Evolutionary conservation across 2,888 invertebrate species (phyloP), one percentile per base, ranked within the genome.

Genomic region (Amiota communis): DNA sequence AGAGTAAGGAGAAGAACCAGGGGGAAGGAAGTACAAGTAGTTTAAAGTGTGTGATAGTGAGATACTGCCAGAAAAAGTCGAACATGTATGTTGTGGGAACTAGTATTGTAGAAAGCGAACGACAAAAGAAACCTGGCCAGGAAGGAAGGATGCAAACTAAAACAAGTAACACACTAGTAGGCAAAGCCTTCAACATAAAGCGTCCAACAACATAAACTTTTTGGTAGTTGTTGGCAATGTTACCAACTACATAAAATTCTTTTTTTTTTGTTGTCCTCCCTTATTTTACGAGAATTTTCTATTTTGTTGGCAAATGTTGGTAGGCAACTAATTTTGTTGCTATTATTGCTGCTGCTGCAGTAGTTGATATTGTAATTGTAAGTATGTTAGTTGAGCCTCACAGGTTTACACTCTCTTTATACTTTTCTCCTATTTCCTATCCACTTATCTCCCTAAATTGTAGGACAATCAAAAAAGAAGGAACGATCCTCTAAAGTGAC

Each of bases 71-170:
- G 1, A 53, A 69, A 56, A 47, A 48, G 48, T 8, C 12, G 8
- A n/a, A n/a, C 12, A n/a, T 4, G n/a, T n/a, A n/a, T n/a, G 51
- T 12, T 8, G 12, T 9, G 53, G 53, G 13, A n/a, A n/a, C 6
- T 53, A n/a, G 13, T 51, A n/a, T n/a, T n/a, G 3, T 56, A 70
- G 72, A 36, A 72, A 71, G 68, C 48, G n/a, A 53, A 53, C 6
- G n/a, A 53, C 12, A n/a, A n/a, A 53, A 53, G 12, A n/a, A 53
- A 53, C 53, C 36, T 36, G 53, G 53, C n/a, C n/a, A 53, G 63
- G 63, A 63, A 63, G 63, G 6, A 59, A 59, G 17, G 12, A 46
- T 12, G 36, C 13, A 63, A 63, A 10, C 61, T 36, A 36, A 36
- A 36, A 36, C 36, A 36, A 23, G 23, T 23, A 23, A 23, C 23